A percentile compares a stretch with the other conserved stretches of the same genome.
These are phyloP conservation scores for Ceratina calcarata DNA, from an alignment of 1,140 invertebrate species.

Conservation along the genomic window DNA sequence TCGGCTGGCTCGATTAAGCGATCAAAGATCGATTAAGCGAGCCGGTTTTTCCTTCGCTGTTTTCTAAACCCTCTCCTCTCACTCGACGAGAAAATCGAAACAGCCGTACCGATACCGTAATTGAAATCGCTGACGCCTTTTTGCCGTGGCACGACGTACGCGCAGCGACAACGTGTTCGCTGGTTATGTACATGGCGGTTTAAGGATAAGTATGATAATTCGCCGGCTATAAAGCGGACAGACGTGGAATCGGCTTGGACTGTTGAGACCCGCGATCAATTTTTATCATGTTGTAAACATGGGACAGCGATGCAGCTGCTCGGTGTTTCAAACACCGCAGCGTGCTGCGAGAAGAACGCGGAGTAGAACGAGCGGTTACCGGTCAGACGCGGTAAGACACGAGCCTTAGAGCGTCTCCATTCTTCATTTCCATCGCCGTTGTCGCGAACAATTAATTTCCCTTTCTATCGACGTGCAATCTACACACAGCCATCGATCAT, in stretches of 20 bases:
- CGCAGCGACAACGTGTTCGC: constrained; percentile 29
- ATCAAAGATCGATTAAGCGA: constrained; percentile 54
- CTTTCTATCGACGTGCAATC: not conserved
- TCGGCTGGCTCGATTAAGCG: constrained; percentile 54
- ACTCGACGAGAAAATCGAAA: constrained; percentile 1
- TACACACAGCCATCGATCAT: not conserved
- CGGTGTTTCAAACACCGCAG: not conserved
- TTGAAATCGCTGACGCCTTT: constrained; percentile 46
- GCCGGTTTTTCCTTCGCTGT: constrained; percentile 41
- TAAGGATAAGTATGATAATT: constrained; percentile 43
- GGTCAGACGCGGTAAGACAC: constrained; percentile 14
- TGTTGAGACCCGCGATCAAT: constrained; percentile 5
- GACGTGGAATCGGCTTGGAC: constrained; percentile 13
- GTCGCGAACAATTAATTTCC: constrained; percentile 4
- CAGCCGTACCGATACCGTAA: constrained; percentile 31
- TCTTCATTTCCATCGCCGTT: not conserved
- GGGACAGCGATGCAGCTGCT: not conserved
- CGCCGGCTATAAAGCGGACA: constrained; percentile 27
- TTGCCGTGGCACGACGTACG: constrained; percentile 3
- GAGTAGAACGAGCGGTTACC: constrained; percentile 30
- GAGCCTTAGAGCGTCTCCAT: not conserved
- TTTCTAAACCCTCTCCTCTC: constrained; percentile 20
- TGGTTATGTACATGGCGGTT: constrained; percentile 25
- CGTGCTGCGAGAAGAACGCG: not conserved
- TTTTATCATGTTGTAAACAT: not conserved